Base-by-base conservation (phyloP, 1,140 invertebrate genomes). In the Diabrotica virgifera region DNA sequence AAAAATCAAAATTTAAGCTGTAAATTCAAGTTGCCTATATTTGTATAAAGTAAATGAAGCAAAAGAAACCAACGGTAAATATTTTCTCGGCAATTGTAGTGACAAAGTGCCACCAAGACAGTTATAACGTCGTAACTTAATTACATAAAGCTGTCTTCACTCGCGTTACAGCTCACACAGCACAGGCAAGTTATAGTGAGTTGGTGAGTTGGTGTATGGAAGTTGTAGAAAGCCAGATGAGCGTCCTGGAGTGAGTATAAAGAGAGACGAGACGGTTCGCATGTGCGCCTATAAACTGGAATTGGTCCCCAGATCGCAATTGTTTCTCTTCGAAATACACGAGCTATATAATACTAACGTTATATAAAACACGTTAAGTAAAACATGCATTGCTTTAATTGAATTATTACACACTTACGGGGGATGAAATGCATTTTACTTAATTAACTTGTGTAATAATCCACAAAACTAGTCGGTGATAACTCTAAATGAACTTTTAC, bases 71-170 rank as follows among this genome's bases (percentile, higher is more conserved):
- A 24, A 24, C 24, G 24, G 24, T 24, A 24, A 24, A 24, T 24
- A 24, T 24, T 24, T 24, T 4, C 4, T 24, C 24, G 24, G 1
- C 24, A 24, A 24, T 24, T 24, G 24, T 24, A 24, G 13, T 14
- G 24, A 55, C n/a, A 55, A 55, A 55, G 13, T 55, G 53, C 53
- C 53, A 55, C 53, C 53, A 55, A 55, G 53, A 55, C 53, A 24
- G 53, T 55, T 55, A 55, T 55, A 55, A 55, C 53, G 53, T 24
- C 53, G 53, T 55, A 55, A 55, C 53, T 55, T 55, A 55, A 55
- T 55, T 55, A 55, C 36, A 55, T 55, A 55, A 55, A 55, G 53
- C 53, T 55, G 53, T 55, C 53, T 55, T 55, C 53, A 55, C 13
- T 9, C 14, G 53, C 14, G 12, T 55, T 55, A 55, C 53, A 55